Conservation (phyloP, 2,888 invertebrate genomes). For the Minunthozetes semirufus region DNA sequence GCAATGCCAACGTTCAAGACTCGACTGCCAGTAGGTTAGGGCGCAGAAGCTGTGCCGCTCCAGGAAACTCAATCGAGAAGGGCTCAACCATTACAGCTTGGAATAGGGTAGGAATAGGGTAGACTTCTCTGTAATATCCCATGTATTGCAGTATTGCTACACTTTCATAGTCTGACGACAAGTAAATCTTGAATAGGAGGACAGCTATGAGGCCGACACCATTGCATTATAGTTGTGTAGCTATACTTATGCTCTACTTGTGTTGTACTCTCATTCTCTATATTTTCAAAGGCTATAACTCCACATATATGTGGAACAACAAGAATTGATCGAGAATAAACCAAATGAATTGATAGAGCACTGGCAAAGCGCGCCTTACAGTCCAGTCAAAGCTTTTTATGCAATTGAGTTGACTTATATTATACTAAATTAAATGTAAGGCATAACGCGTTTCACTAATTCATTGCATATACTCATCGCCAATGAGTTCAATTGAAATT, state of each 20-base stretch:
- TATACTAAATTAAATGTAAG: conserved; percentile 25
- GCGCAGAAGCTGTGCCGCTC: conserved; percentile 16
- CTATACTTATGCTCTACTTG: background rate
- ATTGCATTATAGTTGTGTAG: conserved; percentile 2
- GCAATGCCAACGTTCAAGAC: background rate
- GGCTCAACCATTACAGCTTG: background rate
- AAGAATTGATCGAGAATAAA: conserved; percentile 19
- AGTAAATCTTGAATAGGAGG: background rate
- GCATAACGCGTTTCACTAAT: conserved; percentile 10
- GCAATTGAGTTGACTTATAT: conserved; percentile 8
- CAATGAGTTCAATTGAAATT: conserved; percentile 2
- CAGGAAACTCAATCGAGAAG: conserved; percentile 12
- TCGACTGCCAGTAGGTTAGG: conserved; percentile 6
- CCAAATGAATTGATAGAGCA: background rate
- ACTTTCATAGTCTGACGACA: conserved; percentile 10
- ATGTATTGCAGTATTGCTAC: conserved; percentile 13
- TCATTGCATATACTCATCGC: background rate
- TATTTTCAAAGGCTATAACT: background rate
- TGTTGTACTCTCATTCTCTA: background rate
- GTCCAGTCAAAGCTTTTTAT: background rate
- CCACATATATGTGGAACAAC: background rate
- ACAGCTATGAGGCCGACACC: background rate
- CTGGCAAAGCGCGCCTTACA: background rate
- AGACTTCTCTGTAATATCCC: background rate
- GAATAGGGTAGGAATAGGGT: background rate